phyloP scores from a whole-genome alignment of 2,888 invertebrate species.

The Sclerodermus sp. region DNA sequence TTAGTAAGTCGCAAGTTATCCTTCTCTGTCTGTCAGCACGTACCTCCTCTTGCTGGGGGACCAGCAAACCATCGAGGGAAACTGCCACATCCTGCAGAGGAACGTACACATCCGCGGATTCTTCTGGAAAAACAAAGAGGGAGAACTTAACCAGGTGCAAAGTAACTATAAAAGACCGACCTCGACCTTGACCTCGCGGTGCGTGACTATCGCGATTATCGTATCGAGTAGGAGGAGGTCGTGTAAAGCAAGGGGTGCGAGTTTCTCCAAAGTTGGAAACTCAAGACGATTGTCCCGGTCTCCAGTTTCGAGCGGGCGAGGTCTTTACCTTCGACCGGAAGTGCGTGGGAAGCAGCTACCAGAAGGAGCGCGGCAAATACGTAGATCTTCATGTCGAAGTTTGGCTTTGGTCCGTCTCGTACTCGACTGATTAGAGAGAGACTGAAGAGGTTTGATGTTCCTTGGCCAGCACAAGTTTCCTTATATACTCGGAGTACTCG shows the following conservation, averaged over 20 bases:
- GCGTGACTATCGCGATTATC: too few species aligned
- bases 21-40: conserved; percentile 45
- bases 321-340: conserved; percentile 3
- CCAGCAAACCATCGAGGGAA: neutral
- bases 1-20: conserved; percentile 45
- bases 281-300: too few species aligned
- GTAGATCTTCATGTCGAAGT: conserved; percentile 14
- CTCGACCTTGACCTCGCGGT: too few species aligned
- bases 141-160: neutral
- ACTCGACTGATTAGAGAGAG: too few species aligned
- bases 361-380: conserved; percentile 16
- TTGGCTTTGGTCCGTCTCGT: too few species aligned
- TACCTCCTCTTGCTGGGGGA: conserved; percentile 12
- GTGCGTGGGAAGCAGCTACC: conserved; percentile 13
- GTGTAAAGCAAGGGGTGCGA: too few species aligned
- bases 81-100: neutral
- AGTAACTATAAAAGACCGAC: too few species aligned
- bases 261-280: too few species aligned
- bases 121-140: neutral
- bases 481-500: conserved; percentile 1
- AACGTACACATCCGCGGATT: neutral
- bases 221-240: too few species aligned
- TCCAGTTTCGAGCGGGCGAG: too few species aligned
- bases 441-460: too few species aligned
- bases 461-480: too few species aligned